These are phyloP conservation scores for Varanus komodoensis DNA, from an alignment of 2,113 vertebrate genomes.

Conservation along the genomic window DNA sequence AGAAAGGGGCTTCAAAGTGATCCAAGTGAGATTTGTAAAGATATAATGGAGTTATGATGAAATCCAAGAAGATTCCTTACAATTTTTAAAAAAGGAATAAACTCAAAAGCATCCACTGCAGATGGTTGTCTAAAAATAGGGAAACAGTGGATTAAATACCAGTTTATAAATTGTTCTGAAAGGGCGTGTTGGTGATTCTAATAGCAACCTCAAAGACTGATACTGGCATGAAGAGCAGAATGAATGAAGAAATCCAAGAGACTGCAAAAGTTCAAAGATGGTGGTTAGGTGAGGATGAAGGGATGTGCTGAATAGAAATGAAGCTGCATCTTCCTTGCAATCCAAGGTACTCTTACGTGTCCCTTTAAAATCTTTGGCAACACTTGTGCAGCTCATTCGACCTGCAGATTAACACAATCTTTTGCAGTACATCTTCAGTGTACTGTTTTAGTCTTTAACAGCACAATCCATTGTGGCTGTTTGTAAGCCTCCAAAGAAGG, in stretches of 20 bases:
- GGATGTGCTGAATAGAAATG: neutral
- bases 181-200: constrained; percentile 24
- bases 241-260: neutral
- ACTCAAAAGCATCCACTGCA: constrained; percentile 37
- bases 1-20: constrained; percentile 42
- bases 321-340: neutral
- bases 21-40: constrained; percentile 43
- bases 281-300: neutral
- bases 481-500: no score
- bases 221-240: neutral
- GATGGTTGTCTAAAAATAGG: constrained; percentile 39
- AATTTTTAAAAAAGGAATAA: constrained; percentile 13
- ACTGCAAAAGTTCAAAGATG: neutral
- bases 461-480: neutral
- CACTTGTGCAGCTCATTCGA: neutral
- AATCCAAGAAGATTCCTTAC: constrained; percentile 5
- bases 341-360: neutral
- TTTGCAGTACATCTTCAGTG: neutral
- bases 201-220: constrained; percentile 9
- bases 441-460: neutral
- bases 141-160: constrained; percentile 21
- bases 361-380: neutral
- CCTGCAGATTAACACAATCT: neutral
- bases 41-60: constrained; percentile 40
- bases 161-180: constrained; percentile 21